phyloP scores from a whole-genome alignment of 2,888 invertebrate species.

The Saturnia japonica region DNA sequence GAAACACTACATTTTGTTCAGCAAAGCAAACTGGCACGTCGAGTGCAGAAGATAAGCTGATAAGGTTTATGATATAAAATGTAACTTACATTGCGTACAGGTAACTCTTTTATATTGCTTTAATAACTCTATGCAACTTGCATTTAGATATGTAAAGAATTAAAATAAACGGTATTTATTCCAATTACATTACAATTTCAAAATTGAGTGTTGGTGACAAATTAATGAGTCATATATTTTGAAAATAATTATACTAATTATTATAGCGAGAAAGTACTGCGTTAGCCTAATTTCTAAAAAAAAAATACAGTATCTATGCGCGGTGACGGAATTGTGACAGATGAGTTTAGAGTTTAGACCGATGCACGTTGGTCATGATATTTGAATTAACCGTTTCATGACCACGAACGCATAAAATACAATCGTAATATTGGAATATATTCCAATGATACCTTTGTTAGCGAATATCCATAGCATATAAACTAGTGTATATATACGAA shows the following conservation, averaged over 20 bases:
- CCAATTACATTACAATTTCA: background rate
- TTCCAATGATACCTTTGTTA: background rate
- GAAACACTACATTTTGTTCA: constrained; percentile 61
- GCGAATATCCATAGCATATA: background rate
- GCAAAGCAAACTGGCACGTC: constrained; percentile 69
- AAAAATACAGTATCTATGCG: background rate
- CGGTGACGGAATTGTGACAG: background rate
- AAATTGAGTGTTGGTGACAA: background rate
- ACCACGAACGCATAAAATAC: background rate
- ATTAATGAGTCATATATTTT: background rate
- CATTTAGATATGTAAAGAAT: background rate
- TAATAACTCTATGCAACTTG: background rate
- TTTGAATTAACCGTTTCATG: background rate
- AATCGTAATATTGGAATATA: background rate
- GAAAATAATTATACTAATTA: background rate
- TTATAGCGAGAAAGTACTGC: constrained; percentile 1
- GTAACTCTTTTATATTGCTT: constrained; percentile 13
- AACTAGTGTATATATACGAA: background rate
- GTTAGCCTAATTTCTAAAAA: background rate
- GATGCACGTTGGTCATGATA: background rate
- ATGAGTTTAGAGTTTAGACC: background rate
- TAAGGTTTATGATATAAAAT: constrained; percentile 70
- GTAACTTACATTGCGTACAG: constrained; percentile 29
- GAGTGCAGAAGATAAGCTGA: constrained; percentile 75
- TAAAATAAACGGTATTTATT: background rate